Evolutionary conservation across 2,888 invertebrate species (phyloP).

Genomic region (Notodonta dromedarius): DNA sequence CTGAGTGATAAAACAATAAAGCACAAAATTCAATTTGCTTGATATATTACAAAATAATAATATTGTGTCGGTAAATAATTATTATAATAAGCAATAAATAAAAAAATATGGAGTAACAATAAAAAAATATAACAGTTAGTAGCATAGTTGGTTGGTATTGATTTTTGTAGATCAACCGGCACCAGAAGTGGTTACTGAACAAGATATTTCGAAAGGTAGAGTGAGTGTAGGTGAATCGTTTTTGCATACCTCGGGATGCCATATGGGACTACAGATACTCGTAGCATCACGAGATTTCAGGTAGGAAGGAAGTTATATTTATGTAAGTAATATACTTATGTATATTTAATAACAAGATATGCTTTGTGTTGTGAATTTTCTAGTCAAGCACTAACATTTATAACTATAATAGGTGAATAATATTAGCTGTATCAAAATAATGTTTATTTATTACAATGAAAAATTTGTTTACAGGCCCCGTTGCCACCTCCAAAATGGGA

Average conservation of each 20-base stretch:
- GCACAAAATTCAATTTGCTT: not conserved
- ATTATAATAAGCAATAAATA: not conserved
- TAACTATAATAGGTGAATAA: not conserved
- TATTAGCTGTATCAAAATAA: not conserved
- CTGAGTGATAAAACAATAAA: not conserved
- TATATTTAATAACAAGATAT: not conserved
- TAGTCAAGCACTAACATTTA: not conserved
- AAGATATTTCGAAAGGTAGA: constrained; percentile 59
- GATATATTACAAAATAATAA: not conserved
- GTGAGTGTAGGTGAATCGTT: constrained; percentile 54
- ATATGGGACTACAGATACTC: constrained; percentile 55
- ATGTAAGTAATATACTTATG: not conserved
- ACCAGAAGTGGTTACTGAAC: constrained; percentile 55
- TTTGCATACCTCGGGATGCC: constrained; percentile 66
- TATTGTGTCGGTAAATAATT: not conserved
- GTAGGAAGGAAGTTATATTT: constrained; percentile 9
- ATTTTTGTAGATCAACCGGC: constrained; percentile 63
- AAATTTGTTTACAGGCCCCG: constrained; percentile 54
- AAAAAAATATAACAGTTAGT: constrained; percentile 55
- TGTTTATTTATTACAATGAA: not conserved
- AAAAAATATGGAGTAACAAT: constrained; percentile 22
- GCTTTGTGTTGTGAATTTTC: not conserved
- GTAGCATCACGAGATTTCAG: constrained; percentile 20
- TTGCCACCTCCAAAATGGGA: constrained; percentile 64
- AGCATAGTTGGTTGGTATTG: constrained; percentile 51